Evolutionary conservation across 1,140 invertebrate species (phyloP), one percentile per base, ranked within the genome.

Genomic region (Vanessa tameamea): DNA sequence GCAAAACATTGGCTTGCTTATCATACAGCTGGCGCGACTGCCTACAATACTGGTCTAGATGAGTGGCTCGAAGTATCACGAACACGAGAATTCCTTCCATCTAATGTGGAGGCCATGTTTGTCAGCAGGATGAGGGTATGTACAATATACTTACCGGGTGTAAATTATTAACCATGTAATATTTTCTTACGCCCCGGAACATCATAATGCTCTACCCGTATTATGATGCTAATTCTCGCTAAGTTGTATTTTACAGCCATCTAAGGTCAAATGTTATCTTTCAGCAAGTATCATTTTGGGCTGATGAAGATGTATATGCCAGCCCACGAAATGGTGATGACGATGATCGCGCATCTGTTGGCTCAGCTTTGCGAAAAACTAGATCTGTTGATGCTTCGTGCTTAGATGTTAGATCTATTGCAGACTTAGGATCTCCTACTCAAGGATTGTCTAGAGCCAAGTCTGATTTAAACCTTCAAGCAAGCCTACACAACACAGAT

Each of bases 1-100:
- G 97, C 97, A n/a, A 97, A 98, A 89, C 97, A 98, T 90, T 97
- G 97, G 94, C 94, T 97, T 75, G 96, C 96, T 72, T 98, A 97
- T 93, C 97, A 98, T 90, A 94, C 94, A 75, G 95, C 96, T 73
- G 97, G 97, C 68, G 94, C 95, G 51, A 94, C 95, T 16, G 94
- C 96, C 55, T 95, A 97, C 86, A 96, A 97, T 91, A 95, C 95
- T 77, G 96, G 97, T 80, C 93, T 98, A 66, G 97, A 98, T 83
- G 96, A 97, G 88, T 98, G 97, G 97, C 95, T 96, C 79, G 97
- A 98, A 87, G 95, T 98, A 48, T 97, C 97, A 20, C 95, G 96
- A 82, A 97, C 96, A 51, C 94, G 97, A 79, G 97, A 98, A 92
- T 95, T 95, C 84, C 94, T 98, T 55, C 97, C 97, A 13, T 96